Evolutionary conservation across 2,797 vertebrate species (phyloP), one percentile per base, ranked within the genome.

Genomic region (Stomatorhinus walkeri): DNA sequence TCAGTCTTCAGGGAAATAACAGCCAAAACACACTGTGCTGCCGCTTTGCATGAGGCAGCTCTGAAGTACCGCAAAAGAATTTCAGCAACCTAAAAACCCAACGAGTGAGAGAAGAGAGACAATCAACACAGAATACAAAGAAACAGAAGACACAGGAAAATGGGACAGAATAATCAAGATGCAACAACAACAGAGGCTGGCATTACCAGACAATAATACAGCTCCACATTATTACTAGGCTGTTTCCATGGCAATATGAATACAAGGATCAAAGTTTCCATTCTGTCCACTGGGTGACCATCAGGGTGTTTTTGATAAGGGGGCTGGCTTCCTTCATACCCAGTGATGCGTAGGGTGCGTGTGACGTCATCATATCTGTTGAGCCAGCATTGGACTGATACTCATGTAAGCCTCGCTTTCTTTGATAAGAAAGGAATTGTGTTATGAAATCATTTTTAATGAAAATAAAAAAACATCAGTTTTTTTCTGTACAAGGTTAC

Each of bases 391-490:
- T 24, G 43, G 28, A 32, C 40, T 46, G 16, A 43, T 6, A 54
- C 43, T 68, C 14, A 10, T 61, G 68, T 22, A 59, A 68, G 46
- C 12, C 43, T 32, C 4, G 22, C 59, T 56, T 95, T 95, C 94
- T 93, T 93, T 90, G 89, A 91, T 94, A 94, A 94, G 93, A 72
- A 28, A 76, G 28, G 36, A 36, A 40, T 93, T 93, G 91, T 93
- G 94, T 93, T 95, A 93, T 93, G 91, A 92, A 93, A n/a, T 64
- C 8, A 4, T 28, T 64, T 28, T 64, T 64, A 0, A 64, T 32
- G 64, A 68, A 5, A 16, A 79, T n/a, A 6, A n/a, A 9, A 85
- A 12, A 84, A 84, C 19, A n/a, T 49, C 81, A 24, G 12, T 40
- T 88, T 88, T 22, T 46, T 72, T 72, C 46, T 64, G 16, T 64